Evolutionary conservation across 37 sponge, comb jelly and placozoan species (phyloP), one percentile per base, ranked within the genome.

Genomic region (Trichoplax adhaerens): DNA sequence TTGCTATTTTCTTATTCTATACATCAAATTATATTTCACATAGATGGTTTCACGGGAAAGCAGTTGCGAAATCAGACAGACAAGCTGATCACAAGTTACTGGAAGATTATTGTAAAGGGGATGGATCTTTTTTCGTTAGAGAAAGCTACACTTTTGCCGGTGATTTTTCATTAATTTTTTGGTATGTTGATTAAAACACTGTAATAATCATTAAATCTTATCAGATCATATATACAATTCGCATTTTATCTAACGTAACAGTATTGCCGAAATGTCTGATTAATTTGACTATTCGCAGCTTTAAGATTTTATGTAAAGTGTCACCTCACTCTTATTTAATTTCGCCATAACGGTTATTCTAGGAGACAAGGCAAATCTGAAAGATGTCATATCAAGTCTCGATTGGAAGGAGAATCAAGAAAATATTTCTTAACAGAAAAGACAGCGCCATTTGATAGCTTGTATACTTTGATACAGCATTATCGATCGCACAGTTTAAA

Each of bases 101-200:
- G 53, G 56, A 72, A n/a, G 79, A 88, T 52, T 83, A 87, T 62
- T 77, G 70, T 51, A 83, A 80, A 4, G 76, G 65, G 5, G 84
- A 93, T 71, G 94, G 94, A n/a, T 75, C 90, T 58, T 93, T 93
- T 68, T 68, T 93, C 0, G 90, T 93, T 52, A 69, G 94, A 52
- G 94, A 91, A 64, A 93, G 91, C 78, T 82, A 93, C 60, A 90
- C 87, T 2, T 89, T 86, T 67, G 76, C 82, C 8, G 94, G 94
- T 54, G 91, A 93, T 68, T 82, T 84, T 65, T 85, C 94, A 0
- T 81, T 93, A 48, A 89, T 90, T 1, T 93, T 93, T 74, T 76
- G 74, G 91, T 91, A 65, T 74, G 80, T 52, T 8, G 62, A 8
- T 12, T 60, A 0, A 8, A 8, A 8, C 10, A 12, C 62, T 12